phyloP scores from a whole-genome alignment of 1,140 invertebrate species.

The Asobara japonica region DNA sequence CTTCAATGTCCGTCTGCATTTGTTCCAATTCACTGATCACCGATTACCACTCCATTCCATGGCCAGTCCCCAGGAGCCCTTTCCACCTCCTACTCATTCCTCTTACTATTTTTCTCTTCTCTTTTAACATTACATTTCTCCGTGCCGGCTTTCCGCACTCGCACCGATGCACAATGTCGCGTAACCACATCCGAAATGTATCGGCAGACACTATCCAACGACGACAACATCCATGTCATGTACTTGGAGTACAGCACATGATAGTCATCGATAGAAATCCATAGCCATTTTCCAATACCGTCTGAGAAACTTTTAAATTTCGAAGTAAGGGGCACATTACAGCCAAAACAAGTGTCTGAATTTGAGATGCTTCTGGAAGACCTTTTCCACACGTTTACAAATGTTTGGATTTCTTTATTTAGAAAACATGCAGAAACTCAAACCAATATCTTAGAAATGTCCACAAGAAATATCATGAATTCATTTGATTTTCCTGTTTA shows the following conservation, averaged over 20 bases:
- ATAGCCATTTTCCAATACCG: conserved; percentile 4
- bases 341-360: background rate
- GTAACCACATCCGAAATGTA: conserved; percentile 47
- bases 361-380: background rate
- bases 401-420: no score
- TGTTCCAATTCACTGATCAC: conserved; percentile 57
- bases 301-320: background rate
- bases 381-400: no score
- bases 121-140: background rate
- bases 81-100: conserved; percentile 43
- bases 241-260: conserved; percentile 1
- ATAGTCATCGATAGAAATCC: conserved; percentile 13
- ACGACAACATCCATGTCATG: conserved; percentile 22
- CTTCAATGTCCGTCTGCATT: conserved; percentile 52
- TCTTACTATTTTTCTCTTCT: conserved; percentile 37
- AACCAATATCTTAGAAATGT: no score
- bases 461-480: no score
- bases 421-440: no score
- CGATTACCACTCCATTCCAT: conserved; percentile 50
- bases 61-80: conserved; percentile 25
- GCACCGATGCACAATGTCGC: conserved; percentile 44
- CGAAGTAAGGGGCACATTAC: background rate
- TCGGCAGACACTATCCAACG: conserved; percentile 40
- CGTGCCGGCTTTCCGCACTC: conserved; percentile 28
- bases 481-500: no score